Evolutionary conservation across 2,888 invertebrate genomes (phyloP).

Genomic region (Bombyx huttoni): DNA sequence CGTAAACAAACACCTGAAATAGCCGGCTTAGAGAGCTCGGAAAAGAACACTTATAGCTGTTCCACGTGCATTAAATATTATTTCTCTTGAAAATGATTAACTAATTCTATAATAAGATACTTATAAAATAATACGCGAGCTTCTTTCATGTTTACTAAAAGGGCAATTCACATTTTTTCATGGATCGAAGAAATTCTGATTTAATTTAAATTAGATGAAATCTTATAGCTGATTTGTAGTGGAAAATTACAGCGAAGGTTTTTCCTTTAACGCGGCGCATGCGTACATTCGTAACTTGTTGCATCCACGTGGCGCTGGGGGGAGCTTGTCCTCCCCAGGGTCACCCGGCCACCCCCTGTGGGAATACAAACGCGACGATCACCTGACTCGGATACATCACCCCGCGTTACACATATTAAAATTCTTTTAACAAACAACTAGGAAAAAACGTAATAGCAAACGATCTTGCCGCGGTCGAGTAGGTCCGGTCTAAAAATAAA

Average conservation of each 20-base stretch:
- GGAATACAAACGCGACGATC: conserved; percentile 25
- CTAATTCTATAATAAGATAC: background rate
- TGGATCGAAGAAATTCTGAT: too few relatives aligned
- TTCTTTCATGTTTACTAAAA: too few relatives aligned
- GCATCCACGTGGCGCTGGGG: conserved; percentile 43
- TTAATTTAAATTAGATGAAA: background rate
- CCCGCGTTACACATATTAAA: background rate
- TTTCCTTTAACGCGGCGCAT: conserved; percentile 27
- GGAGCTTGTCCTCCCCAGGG: background rate
- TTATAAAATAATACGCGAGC: background rate
- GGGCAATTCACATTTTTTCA: too few relatives aligned
- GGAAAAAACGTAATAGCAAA: conserved; percentile 5
- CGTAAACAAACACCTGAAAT: background rate
- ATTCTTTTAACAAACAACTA: background rate
- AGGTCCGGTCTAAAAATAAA: conserved; percentile 5
- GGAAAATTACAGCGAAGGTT: conserved; percentile 45
- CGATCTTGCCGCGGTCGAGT: conserved; percentile 9
- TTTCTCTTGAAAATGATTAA: background rate
- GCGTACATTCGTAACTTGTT: conserved; percentile 53
- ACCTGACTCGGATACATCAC: conserved; percentile 21
- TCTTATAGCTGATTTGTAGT: conserved; percentile 17
- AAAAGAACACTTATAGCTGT: background rate
- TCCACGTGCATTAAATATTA: background rate
- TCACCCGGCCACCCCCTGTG: conserved; percentile 9
- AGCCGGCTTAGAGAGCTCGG: background rate